Conservation (phyloP, 2,797 vertebrate genomes). For the Varecia variegata region DNA sequence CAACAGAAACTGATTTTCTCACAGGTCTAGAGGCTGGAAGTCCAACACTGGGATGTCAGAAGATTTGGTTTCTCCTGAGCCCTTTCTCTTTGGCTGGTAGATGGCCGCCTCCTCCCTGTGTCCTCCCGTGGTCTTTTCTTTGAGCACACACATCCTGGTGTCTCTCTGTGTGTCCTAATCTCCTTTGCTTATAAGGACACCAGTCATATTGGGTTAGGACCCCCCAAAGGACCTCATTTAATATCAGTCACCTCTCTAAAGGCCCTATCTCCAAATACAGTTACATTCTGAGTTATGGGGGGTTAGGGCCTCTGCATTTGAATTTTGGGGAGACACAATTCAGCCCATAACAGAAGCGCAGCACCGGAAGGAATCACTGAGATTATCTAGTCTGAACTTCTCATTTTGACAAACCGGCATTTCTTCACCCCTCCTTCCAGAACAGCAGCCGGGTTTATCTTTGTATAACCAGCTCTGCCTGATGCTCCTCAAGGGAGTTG, state of each 20-base stretch:
- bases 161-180: background rate
- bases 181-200: background rate
- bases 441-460: background rate
- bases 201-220: background rate
- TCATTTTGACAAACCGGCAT: background rate
- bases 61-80: background rate
- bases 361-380: background rate
- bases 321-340: background rate
- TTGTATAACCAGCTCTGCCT: background rate
- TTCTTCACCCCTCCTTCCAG: background rate
- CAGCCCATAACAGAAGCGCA: background rate
- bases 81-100: background rate
- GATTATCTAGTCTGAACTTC: background rate
- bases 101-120: background rate
- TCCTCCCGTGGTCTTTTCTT: background rate
- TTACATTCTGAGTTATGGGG: background rate
- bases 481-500: background rate
- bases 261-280: background rate
- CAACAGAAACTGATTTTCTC: background rate
- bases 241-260: background rate
- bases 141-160: background rate
- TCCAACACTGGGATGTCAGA: background rate
- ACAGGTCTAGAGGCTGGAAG: background rate
- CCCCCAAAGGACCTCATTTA: background rate
- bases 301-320: background rate